Evolutionary conservation across 2,797 vertebrate species (phyloP), one percentile per base, ranked within the genome.

Genomic region (Spinus olivaceus): DNA sequence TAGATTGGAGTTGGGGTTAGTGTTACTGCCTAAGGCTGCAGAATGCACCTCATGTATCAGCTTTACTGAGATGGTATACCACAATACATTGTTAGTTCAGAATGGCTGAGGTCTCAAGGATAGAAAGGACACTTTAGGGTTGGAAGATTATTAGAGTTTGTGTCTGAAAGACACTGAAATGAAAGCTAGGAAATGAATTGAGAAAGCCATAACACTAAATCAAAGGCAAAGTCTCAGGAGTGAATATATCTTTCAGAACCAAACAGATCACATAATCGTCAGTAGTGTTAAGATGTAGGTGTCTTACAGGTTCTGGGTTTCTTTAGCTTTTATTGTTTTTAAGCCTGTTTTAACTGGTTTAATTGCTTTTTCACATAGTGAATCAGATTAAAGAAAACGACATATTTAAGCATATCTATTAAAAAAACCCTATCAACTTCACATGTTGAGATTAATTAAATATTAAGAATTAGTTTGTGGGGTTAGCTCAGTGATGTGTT

Each of bases 331-430:
- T 60, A 20, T 46, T 82, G n/a, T 1, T 86, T 88, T 91, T 46
- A 73, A 84, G 51, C 22, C 30, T 63, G 13, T 59, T 86, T 92
- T 71, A 81, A 56, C 28, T 69, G 6, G 24, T 95, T 87, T 86
- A 93, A 87, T 82, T 95, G 60, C 37, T 90, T 96, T 95, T 85
- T 79, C n/a, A 54, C 5, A 27, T 16, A 86, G 27, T 73, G 61
- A 66, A 66, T 65, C 64, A 70, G 28, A 92, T 71, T 81, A 79
- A 66, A 88, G 77, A 73, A 81, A 78, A 86, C 90, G 80, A 39
- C 61, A 42, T 77, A 95, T 91, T 76, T 30, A 88, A 82, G 39
- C 28, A 51, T 61, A 41, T 78, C 54, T 94, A 16, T 91, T 91
- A 96, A 96, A 81, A 74, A 87, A 17, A 42, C 77, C 65, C 81